Percentiles rank a stretch among this genome's conserved stretches.
These are phyloP conservation scores for Actinemys pallida DNA, from an alignment of 2,113 vertebrate species.

Conservation along the genomic window DNA sequence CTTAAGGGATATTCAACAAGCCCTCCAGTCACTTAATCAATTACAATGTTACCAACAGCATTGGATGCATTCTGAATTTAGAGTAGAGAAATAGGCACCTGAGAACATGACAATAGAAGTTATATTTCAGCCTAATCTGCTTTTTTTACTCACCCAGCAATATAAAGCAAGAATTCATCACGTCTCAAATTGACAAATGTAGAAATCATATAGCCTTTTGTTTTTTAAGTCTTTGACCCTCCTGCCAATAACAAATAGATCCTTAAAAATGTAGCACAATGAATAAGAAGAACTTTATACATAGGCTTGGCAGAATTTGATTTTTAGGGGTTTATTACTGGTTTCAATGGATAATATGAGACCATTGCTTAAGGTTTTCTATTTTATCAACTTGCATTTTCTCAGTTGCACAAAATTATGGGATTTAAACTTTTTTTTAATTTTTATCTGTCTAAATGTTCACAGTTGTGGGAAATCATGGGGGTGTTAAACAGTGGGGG, in stretches of 20 bases:
- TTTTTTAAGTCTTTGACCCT: neutral
- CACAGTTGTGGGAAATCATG: neutral
- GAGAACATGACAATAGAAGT: neutral
- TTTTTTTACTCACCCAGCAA: neutral
- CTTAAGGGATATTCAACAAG: neutral
- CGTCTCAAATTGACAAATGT: neutral
- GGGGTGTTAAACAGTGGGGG: neutral
- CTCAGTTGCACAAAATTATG: neutral
- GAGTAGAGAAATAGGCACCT: neutral
- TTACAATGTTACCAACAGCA: neutral
- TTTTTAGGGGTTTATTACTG: neutral
- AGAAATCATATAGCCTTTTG: neutral
- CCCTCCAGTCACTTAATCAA: constrained; percentile 12
- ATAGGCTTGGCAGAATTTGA: neutral
- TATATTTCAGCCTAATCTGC: neutral
- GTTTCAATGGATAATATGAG: neutral
- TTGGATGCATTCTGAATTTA: neutral
- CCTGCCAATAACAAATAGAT: neutral
- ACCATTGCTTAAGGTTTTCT: neutral
- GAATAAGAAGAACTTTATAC: neutral
- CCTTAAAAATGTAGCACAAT: neutral
- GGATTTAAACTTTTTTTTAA: neutral
- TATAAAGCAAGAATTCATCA: neutral
- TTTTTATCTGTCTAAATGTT: neutral
- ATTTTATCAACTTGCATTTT: neutral